Conservation (phyloP, 2,797 vertebrate species). For the Mormyrus hasselquistii region DNA sequence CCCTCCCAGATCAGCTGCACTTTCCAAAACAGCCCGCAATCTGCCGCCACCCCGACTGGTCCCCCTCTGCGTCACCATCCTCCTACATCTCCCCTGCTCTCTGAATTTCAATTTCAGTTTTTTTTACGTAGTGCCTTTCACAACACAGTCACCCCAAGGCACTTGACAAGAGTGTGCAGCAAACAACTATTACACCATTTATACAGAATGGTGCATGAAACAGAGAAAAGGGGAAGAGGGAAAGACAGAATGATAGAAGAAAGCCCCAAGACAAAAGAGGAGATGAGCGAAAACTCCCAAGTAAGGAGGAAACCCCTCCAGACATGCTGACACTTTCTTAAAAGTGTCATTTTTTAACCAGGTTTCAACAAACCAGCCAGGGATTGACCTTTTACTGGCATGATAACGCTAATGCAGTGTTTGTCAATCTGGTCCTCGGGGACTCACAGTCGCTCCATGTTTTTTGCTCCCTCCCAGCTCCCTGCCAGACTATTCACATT, state of each 20-base stretch:
- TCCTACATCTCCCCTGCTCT: background rate
- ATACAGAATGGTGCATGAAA: background rate
- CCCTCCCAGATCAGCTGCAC: slow-evolving; percentile 43
- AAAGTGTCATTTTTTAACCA: background rate
- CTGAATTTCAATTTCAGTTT: background rate
- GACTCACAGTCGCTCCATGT: background rate
- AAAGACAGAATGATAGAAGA: background rate
- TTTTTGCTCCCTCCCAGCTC: background rate
- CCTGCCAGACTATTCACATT: background rate
- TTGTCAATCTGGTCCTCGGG: background rate
- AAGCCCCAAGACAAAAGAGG: background rate
- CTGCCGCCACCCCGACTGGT: background rate
- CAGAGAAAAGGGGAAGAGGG: background rate
- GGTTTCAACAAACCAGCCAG: background rate
- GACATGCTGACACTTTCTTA: background rate
- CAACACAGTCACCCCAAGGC: background rate
- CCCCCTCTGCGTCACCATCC: background rate
- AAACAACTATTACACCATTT: background rate
- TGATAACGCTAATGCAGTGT: background rate
- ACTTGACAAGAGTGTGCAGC: background rate
- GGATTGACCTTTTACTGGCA: background rate
- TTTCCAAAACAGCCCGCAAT: background rate
- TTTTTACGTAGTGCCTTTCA: background rate
- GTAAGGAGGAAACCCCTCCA: background rate
- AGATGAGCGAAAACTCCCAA: background rate